These are phyloP conservation scores for Turritopsis dohrnii DNA, from an alignment of 30 jellyfish, hydroid and myxozoan genomes.

Conservation along the genomic window DNA sequence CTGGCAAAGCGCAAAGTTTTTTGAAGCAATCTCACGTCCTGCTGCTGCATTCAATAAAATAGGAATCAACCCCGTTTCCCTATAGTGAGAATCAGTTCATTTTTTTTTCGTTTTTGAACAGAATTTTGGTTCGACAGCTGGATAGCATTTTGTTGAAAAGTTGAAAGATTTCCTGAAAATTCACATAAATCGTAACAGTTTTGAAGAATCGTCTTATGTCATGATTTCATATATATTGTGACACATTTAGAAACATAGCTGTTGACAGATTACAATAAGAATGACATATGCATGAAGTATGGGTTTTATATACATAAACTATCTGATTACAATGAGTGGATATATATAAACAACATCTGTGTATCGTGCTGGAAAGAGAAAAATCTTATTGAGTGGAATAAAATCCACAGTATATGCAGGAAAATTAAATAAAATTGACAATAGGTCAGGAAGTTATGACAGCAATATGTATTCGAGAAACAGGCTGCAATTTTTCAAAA, in stretches of 20 bases:
- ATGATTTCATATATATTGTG: background rate
- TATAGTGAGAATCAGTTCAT: too few species aligned
- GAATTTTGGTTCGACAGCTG: background rate
- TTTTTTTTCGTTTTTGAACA: background rate
- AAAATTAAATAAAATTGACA: too few species aligned
- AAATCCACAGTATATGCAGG: background rate
- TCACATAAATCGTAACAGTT: background rate
- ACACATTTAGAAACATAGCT: background rate
- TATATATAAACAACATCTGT: too few species aligned
- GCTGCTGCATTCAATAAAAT: too few species aligned
- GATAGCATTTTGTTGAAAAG: background rate
- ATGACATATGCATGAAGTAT: too few species aligned
- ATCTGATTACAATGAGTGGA: too few species aligned
- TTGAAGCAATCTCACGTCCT: too few species aligned
- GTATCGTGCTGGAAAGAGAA: too few species aligned
- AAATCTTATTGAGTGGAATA: background rate
- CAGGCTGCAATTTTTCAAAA: background rate
- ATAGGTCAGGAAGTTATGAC: background rate
- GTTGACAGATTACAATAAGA: background rate
- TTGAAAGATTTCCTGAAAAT: background rate
- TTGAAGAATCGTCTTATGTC: background rate
- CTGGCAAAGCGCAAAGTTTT: too few species aligned
- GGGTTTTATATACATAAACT: too few species aligned
- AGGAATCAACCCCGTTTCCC: too few species aligned
- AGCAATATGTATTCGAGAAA: background rate